Conservation (phyloP, 1,140 invertebrate species). For the Paracyclopina nana region DNA sequence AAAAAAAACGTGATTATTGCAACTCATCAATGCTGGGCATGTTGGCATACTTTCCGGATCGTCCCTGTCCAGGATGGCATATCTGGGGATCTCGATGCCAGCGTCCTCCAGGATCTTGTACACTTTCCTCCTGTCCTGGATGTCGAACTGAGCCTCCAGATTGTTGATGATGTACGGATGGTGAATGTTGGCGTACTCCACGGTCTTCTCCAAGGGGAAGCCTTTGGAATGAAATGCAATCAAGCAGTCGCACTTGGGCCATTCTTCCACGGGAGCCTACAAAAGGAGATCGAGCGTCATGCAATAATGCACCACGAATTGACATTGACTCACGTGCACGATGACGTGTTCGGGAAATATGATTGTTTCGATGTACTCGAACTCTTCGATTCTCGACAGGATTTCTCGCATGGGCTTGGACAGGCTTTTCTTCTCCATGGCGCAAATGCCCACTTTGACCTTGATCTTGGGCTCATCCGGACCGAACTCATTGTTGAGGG, state of each 20-base stretch:
- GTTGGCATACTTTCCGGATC: conserved; percentile 71
- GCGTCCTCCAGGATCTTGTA: conserved; percentile 82
- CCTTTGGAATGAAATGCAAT: conserved; percentile 96
- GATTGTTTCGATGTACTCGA: conserved; percentile 81
- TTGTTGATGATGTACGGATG: conserved; percentile 97
- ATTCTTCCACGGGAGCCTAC: conserved; percentile 60
- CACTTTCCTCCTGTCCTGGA: conserved; percentile 82
- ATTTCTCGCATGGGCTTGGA: conserved; percentile 99
- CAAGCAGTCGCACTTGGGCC: conserved; percentile 92
- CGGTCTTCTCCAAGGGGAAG: conserved; percentile 94
- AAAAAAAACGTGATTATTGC: conserved; percentile 23
- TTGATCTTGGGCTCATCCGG: not conserved
- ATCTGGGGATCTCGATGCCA: conserved; percentile 90
- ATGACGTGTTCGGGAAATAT: conserved; percentile 87
- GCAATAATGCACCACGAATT: conserved; percentile 5
- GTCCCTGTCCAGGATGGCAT: conserved; percentile 88
- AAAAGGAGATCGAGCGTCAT: conserved; percentile 4
- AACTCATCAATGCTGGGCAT: conserved; percentile 40
- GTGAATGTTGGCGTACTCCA: conserved; percentile 76
- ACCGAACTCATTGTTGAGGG: not conserved
- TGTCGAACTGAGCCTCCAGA: conserved; percentile 92
- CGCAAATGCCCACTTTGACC: conserved; percentile 64
- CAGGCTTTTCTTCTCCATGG: conserved; percentile 95
- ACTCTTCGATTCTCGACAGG: conserved; percentile 74
- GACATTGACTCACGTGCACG: conserved; percentile 42